Base-by-base conservation (phyloP, 2,888 invertebrate species). In the Temnothorax unifasciatus region DNA sequence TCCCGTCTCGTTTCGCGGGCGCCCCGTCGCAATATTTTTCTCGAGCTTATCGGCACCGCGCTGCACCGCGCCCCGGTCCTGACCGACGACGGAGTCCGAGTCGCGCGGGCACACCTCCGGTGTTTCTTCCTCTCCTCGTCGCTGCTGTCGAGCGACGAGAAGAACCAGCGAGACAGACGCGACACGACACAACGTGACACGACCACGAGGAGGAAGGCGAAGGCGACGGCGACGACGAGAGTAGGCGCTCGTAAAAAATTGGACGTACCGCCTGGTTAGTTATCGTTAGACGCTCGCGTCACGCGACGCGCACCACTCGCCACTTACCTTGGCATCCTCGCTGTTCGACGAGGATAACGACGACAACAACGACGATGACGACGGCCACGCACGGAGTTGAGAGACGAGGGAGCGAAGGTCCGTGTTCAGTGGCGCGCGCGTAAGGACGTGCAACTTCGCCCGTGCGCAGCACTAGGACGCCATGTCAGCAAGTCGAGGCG, bases 401-500 rank as follows among this genome's bases (percentile, higher is more conserved):
- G 68, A 25, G 5, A 52, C 3, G 44, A 41, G n/a, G 41, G 47
- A 47, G 54, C 8, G n/a, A 8, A 59, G 38, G 61, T 25, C 44
- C 66, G 77, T 77, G n/a, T 68, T 29, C 47, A 59, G 79, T 38
- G 47, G n/a, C 47, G 47, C 38, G 47, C 47, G 73, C 79, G 71
- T 71, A 59, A 88, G 91, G 90, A 91, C 89, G 90, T 90, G 86
- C 89, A 89, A 91, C 90, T 92, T 88, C 75, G 88, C 84, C 92
- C 91, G 91, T 90, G 89, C 47, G 79, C 87, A 89, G 90, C 91
- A 91, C 93, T 93, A 94, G 94, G 94, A 94, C 94, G 94, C 94
- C 94, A 94, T 94, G 94, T 94, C 94, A 94, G 94, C 94, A 92
- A 93, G 93, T 93, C 92, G 91, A 91, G 89, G 87, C 91, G 89